Conservation (phyloP, 2,797 vertebrate species). For the Urocyon cinereoargenteus region DNA sequence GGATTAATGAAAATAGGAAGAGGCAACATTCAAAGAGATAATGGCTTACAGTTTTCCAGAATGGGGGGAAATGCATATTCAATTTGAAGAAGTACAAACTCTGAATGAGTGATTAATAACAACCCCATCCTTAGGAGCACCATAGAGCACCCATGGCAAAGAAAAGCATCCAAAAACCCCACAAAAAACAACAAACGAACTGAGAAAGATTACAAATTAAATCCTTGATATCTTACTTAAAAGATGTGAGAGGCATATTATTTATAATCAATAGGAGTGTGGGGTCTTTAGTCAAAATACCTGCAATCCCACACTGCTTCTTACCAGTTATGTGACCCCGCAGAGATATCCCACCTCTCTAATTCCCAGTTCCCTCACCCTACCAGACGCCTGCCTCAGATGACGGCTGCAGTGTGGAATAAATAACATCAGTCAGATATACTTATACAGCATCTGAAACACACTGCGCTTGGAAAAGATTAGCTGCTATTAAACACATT, state of each 20-base stretch:
- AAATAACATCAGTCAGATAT: neutral
- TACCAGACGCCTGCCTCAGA: neutral
- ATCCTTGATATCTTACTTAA: neutral
- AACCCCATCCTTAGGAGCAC: neutral
- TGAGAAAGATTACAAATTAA: neutral
- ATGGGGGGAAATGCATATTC: neutral
- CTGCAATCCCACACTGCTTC: neutral
- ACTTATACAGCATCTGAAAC: neutral
- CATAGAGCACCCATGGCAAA: neutral
- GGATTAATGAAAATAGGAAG: neutral
- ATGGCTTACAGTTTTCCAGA: neutral
- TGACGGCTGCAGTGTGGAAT: rapidly evolving
- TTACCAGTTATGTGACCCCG: no score
- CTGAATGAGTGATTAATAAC: constrained; percentile 25
- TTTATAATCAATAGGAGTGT: neutral
- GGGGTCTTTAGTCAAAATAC: neutral
- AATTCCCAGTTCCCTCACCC: neutral
- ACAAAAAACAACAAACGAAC: neutral
- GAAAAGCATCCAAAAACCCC: neutral
- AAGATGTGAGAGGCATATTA: neutral
- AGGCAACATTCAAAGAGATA: neutral
- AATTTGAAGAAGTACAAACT: constrained; percentile 16
- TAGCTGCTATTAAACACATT: neutral
- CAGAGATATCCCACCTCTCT: neutral
- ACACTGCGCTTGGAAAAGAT: neutral